Evolutionary conservation across 2,888 invertebrate species (phyloP).

Genomic region (Stenichneumon culpator): DNA sequence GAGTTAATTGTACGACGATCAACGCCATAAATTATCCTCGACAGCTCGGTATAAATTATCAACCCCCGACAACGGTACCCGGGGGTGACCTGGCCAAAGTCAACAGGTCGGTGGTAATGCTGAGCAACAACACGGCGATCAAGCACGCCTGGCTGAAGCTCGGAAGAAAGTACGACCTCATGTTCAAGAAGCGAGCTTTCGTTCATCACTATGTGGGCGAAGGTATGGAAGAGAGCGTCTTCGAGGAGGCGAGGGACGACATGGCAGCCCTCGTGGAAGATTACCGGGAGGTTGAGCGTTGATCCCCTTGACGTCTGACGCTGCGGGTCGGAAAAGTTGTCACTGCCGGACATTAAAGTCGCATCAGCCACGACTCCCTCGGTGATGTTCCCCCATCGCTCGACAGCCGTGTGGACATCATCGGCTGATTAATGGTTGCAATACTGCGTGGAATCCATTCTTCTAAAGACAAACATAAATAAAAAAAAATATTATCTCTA

Average conservation of each 20-base stretch:
- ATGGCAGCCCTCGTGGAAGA: constrained; percentile 89
- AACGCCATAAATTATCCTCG: not conserved
- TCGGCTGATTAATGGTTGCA: not conserved
- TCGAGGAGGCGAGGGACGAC: constrained; percentile 88
- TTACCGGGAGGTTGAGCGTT: constrained; percentile 89
- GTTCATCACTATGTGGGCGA: constrained; percentile 94
- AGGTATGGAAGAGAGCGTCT: constrained; percentile 90
- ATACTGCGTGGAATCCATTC: not conserved
- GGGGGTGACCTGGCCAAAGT: constrained; percentile 92
- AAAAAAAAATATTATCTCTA: too few species aligned
- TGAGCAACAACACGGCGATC: constrained; percentile 94
- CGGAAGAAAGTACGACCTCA: constrained; percentile 92
- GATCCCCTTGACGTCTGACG: constrained; percentile 47
- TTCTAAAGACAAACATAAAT: not conserved
- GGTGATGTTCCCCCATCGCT: not conserved
- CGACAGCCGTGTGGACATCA: not conserved
- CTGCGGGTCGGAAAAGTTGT: constrained; percentile 2
- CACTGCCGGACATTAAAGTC: not conserved
- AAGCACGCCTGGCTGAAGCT: constrained; percentile 93
- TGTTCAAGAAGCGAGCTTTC: constrained; percentile 94
- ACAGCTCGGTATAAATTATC: constrained; percentile 91
- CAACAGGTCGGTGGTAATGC: constrained; percentile 93
- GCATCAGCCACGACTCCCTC: not conserved
- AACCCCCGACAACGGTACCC: constrained; percentile 91
- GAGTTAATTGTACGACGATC: not conserved